Base-by-base conservation (phyloP, 2,888 invertebrate genomes). In the Pinctada fucata region DNA sequence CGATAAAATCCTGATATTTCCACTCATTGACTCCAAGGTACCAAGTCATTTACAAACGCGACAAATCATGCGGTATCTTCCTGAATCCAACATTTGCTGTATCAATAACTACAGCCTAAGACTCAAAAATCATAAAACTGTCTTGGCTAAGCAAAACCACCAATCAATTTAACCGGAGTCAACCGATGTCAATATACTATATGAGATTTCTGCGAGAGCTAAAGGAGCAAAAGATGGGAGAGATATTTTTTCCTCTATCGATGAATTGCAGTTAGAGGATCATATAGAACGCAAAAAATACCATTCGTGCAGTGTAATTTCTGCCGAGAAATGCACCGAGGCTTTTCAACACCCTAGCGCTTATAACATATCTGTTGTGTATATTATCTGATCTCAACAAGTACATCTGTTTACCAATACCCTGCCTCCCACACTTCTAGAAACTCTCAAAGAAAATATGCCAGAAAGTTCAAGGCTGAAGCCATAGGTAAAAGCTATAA, bases 391-490 rank as follows among this genome's bases (percentile, higher is more conserved):
- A 58, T 58, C 13, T 58, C 58, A 58, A 58, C 1, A 58, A 58
- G 58, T 58, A 58, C 58, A 58, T 58, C 8, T 58, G 58, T 58
- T 58, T 58, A 13, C 58, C 58, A 10, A 68, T 68, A 68, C 3
- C 31, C 68, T 68, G 68, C 68, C 68, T 68, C 68, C 68, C 68
- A 68, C 68, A 68, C 68, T 68, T 68, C 8, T 65, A 65, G 58
- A 31, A 31, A 31, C 31, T 31, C 31, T 31, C 31, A 31, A 31
- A 31, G 31, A 31, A 31, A 31, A 31, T 31, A 31, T 31, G 31
- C 31, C 31, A 31, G 31, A 31, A 31, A 31, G 31, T 31, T 31
- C 31, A 31, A 31, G 31, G 31, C 31, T 31, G 31, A 31, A 31
- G 31, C 31, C 31, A 31, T 31, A 31, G 31, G 31, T 31, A 31